These are phyloP conservation scores for Caenorhabditis sinica DNA, from an alignment of 2,888 invertebrate species.

Conservation along the genomic window DNA sequence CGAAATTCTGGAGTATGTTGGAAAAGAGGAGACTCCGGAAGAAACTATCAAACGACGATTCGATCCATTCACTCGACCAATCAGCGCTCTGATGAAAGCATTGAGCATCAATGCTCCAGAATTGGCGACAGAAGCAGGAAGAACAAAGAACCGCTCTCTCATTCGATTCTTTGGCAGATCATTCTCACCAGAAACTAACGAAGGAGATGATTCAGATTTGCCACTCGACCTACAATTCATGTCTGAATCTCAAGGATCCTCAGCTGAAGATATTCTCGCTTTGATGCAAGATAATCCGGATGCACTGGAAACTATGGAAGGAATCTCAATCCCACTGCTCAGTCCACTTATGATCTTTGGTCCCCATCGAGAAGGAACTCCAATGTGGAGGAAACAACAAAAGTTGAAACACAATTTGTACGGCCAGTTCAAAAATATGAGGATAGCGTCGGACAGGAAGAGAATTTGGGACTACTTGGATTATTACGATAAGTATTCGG, in stretches of 20 bases:
- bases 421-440: conserved; percentile 9
- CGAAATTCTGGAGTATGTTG: conserved; percentile 46
- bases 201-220: conserved; percentile 17
- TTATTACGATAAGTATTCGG: neutral
- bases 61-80: conserved; percentile 52
- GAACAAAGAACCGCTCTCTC: conserved; percentile 5
- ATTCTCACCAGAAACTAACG: neutral
- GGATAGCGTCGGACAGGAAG: neutral
- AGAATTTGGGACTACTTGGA: conserved; percentile 9
- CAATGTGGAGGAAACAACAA: conserved; percentile 14
- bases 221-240: neutral
- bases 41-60: conserved; percentile 21
- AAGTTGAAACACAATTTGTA: conserved; percentile 23
- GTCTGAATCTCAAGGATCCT: conserved; percentile 49
- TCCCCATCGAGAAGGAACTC: neutral
- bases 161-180: conserved; percentile 27
- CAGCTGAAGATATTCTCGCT: conserved; percentile 62
- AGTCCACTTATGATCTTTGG: neutral
- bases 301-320: conserved; percentile 27
- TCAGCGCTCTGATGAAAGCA: conserved; percentile 48
- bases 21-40: conserved; percentile 29
- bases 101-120: conserved; percentile 13
- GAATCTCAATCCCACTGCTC: neutral
- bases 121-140: conserved; percentile 35
- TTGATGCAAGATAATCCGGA: conserved; percentile 28